Conservation (phyloP, 2,888 invertebrate species). For the Pheosia tremula region DNA sequence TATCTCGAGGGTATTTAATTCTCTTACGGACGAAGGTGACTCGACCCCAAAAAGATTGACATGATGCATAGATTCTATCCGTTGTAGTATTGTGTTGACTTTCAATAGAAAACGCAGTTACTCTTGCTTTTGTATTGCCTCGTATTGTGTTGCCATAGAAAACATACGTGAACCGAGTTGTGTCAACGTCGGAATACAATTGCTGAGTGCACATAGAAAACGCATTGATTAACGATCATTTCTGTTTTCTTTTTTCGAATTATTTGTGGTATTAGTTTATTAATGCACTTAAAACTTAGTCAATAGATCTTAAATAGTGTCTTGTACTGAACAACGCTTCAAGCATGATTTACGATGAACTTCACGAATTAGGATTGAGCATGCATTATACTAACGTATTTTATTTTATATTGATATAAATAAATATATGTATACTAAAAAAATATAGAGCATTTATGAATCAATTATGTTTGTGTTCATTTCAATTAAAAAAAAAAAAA, state of each 20-base stretch:
- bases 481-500: too few relatives aligned
- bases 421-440: too few relatives aligned
- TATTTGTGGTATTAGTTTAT: slow-evolving; percentile 1
- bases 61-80: slow-evolving; percentile 36
- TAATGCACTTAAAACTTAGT: neutral
- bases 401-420: too few relatives aligned
- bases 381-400: too few relatives aligned
- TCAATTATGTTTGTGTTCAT: too few relatives aligned
- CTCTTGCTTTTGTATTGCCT: slow-evolving; percentile 18
- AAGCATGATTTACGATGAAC: too few relatives aligned
- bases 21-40: neutral
- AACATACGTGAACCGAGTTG: slow-evolving; percentile 13
- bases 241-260: slow-evolving; percentile 32
- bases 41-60: neutral
- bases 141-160: neutral
- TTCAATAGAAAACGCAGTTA: slow-evolving; percentile 35
- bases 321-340: too few relatives aligned
- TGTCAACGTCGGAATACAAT: slow-evolving; percentile 25
- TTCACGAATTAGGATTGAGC: too few relatives aligned
- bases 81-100: slow-evolving; percentile 38
- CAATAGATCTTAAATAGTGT: neutral
- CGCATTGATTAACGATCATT: slow-evolving; percentile 45
- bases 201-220: slow-evolving; percentile 38
- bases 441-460: too few relatives aligned
- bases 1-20: too few relatives aligned